Base-by-base conservation (phyloP, 2,888 invertebrate genomes). In the Hemaris fuciformis region DNA sequence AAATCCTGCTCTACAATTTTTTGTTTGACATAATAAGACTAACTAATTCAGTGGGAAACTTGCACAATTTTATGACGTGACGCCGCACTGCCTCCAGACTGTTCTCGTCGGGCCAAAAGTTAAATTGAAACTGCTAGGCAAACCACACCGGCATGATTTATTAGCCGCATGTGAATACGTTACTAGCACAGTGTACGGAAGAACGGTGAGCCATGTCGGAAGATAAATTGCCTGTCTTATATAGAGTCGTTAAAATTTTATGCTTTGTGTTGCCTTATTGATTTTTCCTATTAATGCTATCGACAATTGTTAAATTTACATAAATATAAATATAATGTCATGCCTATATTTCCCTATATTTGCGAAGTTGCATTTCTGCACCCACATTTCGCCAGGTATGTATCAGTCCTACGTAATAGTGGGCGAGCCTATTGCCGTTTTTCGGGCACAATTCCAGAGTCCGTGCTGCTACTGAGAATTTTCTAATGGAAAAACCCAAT, bases 121-220 rank as follows among this genome's bases (percentile, higher is more conserved):
- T 89, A 88, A 90, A 91, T 91, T 91, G 91, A 90, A 91, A 88
- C 88, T 89, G 87, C 87, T 90, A 80, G 79, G 79, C 75, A 79
- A 85, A 88, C 91, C 90, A 71, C 89, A 84, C 74, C 73, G 72
- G 64, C 75, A 84, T 90, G 89, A 91, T 89, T 89, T 90, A 91
- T 87, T 80, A 76, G 83, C 77, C 87, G 69, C 84, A 82, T 85
- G 88, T 66, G 90, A 81, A 84, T 85, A 83, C 75, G 75, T 71
- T 73, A 68, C 74, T 70, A 31, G 57, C 15, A 8, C 57, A 8
- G 42, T 46, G 23, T 45, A 46, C 13, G 18, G 41, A 27, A 8
- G 45, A 31, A 34, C 45, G 8, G 45, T 61, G 45, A 23, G 38
- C 34, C 7, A 53, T 4, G 38, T 46, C n/a, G 38, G 13, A 20